A percentile compares a stretch with the other conserved stretches of the same genome.
Conservation (phyloP, 2,113 vertebrate genomes). For the Callionymus lyra region DNA sequence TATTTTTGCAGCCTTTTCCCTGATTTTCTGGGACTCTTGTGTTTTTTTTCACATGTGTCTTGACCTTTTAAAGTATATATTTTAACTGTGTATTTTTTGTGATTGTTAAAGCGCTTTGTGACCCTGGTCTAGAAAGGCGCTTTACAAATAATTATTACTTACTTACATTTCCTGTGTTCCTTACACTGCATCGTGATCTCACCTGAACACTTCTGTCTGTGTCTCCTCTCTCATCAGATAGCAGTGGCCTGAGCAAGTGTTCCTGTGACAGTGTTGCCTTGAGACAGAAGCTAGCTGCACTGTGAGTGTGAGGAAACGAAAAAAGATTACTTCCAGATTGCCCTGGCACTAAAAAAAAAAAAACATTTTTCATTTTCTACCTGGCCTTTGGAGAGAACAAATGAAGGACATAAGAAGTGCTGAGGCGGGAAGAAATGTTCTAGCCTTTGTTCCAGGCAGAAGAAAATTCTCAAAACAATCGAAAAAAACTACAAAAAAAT, state of each 20-base stretch:
- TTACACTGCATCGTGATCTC: conserved; percentile 13
- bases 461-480: conserved; percentile 62
- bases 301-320: conserved; percentile 68
- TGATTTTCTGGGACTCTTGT: too few relatives aligned
- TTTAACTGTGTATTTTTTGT: too few relatives aligned
- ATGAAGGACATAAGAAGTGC: conserved; percentile 40
- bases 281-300: conserved; percentile 82
- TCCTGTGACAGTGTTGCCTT: conserved; percentile 88
- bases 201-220: conserved; percentile 14
- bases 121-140: too few relatives aligned
- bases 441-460: conserved; percentile 77
- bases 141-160: too few relatives aligned
- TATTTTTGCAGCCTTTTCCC: too few relatives aligned
- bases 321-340: too few relatives aligned
- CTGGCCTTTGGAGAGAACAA: conserved; percentile 53
- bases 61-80: too few relatives aligned
- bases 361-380: conserved; percentile 81
- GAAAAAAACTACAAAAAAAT: conserved; percentile 38
- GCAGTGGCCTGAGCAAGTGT: conserved; percentile 81
- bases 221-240: conserved; percentile 76
- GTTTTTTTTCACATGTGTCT: too few relatives aligned
- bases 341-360: conserved; percentile 41
- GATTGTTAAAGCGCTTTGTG: too few relatives aligned
- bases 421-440: conserved; percentile 65
- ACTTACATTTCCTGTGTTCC: not conserved